Evolutionary conservation across 2,888 invertebrate genomes (phyloP), one percentile per base, ranked within the genome.

Genomic region (Vanessa cardui): DNA sequence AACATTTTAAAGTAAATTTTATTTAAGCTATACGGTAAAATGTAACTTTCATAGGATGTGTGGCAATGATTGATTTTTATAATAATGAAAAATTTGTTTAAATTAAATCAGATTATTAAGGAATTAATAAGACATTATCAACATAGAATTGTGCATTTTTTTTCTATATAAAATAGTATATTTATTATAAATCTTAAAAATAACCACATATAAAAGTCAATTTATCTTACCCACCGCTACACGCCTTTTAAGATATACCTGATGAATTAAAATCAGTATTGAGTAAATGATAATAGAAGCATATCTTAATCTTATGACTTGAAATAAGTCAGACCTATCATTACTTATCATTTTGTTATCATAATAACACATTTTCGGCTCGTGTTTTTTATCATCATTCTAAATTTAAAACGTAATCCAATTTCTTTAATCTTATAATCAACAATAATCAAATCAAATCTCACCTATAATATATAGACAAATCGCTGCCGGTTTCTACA

Each of bases 301-400:
- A 1, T 8, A 15, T 18, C 5, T 45, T 44, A 7, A 44, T 16
- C 6, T n/a, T 21, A 31, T n/a, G 44, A 20, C 12, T n/a, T 31
- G 65, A 64, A 20, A 62, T 26, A 60, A 76, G 79, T 90, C 89
- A 89, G 89, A 75, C 89, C 89, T 90, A 89, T 89, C 90, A 89
- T 89, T 88, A 80, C 75, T 72, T 89, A 86, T 90, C 89, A 90
- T 76, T 70, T 87, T 75, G 85, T 88, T 84, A 83, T 88, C 87
- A 87, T 81, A 79, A 76, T 78, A 84, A 88, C 87, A 88, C 84
- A 84, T 74, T 54, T 78, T 89, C 80, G 88, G 88, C 89, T 89
- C 88, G 83, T 88, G 87, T 88, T 80, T 68, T 66, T 80, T 85
- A 76, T 86, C 88, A 89, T 88, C 88, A 88, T 84, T 60, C 64